Evolutionary conservation across 2,113 vertebrate species (phyloP), one percentile per base, ranked within the genome.

Genomic region (Corythornis madagascariensis): DNA sequence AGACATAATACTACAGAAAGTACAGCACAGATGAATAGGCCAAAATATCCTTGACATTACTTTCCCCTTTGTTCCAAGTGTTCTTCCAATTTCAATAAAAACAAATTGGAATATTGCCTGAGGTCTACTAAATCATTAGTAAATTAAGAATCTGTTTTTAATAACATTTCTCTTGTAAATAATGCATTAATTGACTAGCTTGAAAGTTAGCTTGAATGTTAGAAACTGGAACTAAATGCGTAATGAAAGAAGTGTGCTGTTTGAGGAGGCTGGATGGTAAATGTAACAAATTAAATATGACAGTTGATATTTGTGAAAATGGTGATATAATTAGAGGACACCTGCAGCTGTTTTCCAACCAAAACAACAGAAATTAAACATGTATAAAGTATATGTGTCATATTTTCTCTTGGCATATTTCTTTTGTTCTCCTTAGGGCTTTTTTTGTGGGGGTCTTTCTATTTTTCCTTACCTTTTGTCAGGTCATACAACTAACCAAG

Each of bases 61-160:
- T 97, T 94, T 89, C 81, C 86, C 95, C 87, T 91, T 86, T 95
- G 89, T 97, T 97, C 97, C 94, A 96, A 97, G 94, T 95, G 95
- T 97, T 98, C 97, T 98, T 98, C 97, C 95, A 97, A 98, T 98
- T 98, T 97, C 97, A 98, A 96, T 97, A 97, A 98, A 98, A 98
- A 97, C 97, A 98, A 98, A 98, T 97, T 99, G 98, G 98, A 99
- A 98, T 97, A 98, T 98, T 98, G 98, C 98, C 98, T 98, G 97
- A 96, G 97, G 98, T 98, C 97, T 98, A 97, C 97, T 98, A 98
- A 99, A 98, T 99, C 99, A 99, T 99, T 99, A 99, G 98, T 97
- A 98, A 99, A 99, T 98, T 98, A 99, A 98, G 98, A 98, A 98
- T 98, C 98, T 98, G 98, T 98, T 99, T 99, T 99, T 98, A 99